These are phyloP conservation scores for Hepsetus odoe DNA, from an alignment of 2,113 vertebrate species.

Conservation along the genomic window DNA sequence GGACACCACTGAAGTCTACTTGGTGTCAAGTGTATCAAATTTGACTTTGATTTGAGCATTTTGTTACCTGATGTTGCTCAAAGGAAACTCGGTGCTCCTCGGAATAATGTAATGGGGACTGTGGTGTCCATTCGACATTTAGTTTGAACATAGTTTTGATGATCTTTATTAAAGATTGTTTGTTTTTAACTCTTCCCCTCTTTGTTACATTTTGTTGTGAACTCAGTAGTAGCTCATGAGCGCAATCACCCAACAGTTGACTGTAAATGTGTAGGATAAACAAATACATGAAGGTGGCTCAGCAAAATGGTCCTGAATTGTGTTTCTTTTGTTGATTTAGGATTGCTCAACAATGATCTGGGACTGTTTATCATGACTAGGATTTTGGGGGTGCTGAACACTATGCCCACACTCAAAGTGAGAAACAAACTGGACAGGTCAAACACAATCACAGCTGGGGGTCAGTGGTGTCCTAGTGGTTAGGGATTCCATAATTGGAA, in stretches of 20 bases:
- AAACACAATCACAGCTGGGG: too few species aligned
- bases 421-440: too few species aligned
- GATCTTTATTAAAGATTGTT: neutral
- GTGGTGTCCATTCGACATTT: neutral
- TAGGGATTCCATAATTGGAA: too few species aligned
- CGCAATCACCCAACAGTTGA: constrained; percentile 35
- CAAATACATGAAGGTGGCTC: constrained; percentile 61
- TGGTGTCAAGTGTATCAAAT: neutral
- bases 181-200: constrained; percentile 51
- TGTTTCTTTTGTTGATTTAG: neutral
- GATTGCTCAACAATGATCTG: too few species aligned
- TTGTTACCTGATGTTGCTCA: neutral
- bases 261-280: constrained; percentile 71
- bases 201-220: constrained; percentile 65
- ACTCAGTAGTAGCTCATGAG: constrained; percentile 52
- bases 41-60: too few species aligned
- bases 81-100: neutral
- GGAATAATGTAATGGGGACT: neutral
- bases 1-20: neutral
- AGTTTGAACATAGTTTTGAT: neutral
- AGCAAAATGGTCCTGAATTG: neutral
- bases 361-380: too few species aligned
- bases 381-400: too few species aligned
- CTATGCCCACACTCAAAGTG: too few species aligned
- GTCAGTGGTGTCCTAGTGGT: too few species aligned